These are phyloP conservation scores for Rhynchophorus ferrugineus DNA, from an alignment of 1,140 invertebrate species.

Conservation along the genomic window DNA sequence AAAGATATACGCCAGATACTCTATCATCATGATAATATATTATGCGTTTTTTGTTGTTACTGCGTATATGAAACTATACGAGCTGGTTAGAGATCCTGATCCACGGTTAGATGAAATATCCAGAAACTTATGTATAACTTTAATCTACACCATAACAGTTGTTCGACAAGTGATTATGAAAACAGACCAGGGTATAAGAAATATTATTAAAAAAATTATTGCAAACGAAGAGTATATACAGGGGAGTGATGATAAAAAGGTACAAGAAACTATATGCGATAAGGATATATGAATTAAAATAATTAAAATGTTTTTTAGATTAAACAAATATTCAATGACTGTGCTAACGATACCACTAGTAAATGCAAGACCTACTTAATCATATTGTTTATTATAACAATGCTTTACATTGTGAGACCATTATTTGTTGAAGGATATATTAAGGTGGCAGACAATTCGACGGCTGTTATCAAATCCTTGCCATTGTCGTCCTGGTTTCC, in stretches of 20 bases:
- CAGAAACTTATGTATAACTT: slow-evolving; percentile 15
- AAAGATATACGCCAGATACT: slow-evolving; percentile 12
- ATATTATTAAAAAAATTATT: slow-evolving; percentile 16
- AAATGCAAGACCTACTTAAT: slow-evolving; percentile 3
- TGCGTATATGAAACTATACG: slow-evolving; percentile 10
- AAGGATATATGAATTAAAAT: no score
- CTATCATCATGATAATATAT: slow-evolving; percentile 8
- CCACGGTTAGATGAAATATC: slow-evolving; percentile 6
- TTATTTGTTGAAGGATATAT: neutral
- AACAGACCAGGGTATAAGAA: slow-evolving; percentile 1
- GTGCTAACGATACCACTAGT: neutral
- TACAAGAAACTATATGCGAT: no score
- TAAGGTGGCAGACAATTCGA: slow-evolving; percentile 1
- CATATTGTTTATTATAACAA: slow-evolving; percentile 10
- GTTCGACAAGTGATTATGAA: slow-evolving; percentile 13
- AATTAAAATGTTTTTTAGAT: neutral
- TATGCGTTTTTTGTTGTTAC: slow-evolving; percentile 15
- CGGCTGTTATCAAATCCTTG: slow-evolving; percentile 7
- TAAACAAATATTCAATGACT: neutral
- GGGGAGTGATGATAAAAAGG: slow-evolving; percentile 6
- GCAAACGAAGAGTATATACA: slow-evolving; percentile 11
- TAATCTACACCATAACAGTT: slow-evolving; percentile 17
- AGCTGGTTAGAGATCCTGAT: neutral
- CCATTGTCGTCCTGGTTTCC: slow-evolving; percentile 20
- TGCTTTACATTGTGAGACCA: slow-evolving; percentile 7